Evolutionary conservation across 2,888 invertebrate genomes (phyloP).

Genomic region (Cheilosia impressa): DNA sequence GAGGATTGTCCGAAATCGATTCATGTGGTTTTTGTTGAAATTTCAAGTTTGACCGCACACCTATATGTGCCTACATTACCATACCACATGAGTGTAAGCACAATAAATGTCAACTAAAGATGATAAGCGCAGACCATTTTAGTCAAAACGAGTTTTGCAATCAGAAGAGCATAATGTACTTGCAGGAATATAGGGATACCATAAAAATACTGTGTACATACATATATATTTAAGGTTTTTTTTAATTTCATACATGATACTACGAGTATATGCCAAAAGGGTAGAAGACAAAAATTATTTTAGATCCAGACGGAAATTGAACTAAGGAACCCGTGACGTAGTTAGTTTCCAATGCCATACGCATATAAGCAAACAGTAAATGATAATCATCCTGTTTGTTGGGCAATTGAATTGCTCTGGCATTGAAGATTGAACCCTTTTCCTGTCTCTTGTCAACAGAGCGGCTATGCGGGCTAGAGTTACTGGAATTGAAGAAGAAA

Average conservation of each 20-base stretch:
- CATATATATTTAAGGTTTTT: background rate
- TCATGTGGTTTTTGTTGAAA: constrained; percentile 22
- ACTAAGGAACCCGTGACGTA: constrained; percentile 1
- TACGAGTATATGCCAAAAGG: background rate
- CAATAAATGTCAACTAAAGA: no score
- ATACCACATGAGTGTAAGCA: background rate
- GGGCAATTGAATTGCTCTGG: constrained; percentile 41
- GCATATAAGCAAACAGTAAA: constrained; percentile 4
- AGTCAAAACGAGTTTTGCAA: no score
- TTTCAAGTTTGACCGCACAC: constrained; percentile 11
- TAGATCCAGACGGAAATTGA: constrained; percentile 14
- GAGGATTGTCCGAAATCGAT: constrained; percentile 11
- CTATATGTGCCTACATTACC: background rate
- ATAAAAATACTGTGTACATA: background rate
- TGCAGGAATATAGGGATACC: no score
- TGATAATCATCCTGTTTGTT: constrained; percentile 29
- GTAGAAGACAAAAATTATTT: constrained; percentile 1
- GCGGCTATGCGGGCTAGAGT: background rate
- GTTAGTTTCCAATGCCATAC: background rate
- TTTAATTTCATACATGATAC: background rate
- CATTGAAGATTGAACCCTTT: constrained; percentile 30
- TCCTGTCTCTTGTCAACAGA: constrained; percentile 1
- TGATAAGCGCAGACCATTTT: no score
- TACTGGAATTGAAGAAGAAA: constrained; percentile 25
- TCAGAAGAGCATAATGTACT: no score